Conservation (phyloP, 1,140 invertebrate species). For the Trypoxylus dichotomus region DNA sequence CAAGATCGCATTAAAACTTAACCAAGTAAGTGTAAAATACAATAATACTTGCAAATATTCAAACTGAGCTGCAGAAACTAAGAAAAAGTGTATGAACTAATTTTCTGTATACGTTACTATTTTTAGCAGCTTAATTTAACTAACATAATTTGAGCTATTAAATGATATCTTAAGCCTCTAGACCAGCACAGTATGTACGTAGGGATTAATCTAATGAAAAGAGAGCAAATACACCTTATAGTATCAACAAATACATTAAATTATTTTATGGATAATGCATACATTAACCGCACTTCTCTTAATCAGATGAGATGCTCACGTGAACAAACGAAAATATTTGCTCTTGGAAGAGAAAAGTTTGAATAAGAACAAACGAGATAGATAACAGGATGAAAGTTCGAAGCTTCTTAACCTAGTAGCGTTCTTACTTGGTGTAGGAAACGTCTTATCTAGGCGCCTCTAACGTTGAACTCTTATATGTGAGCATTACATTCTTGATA, state of each 20-base stretch:
- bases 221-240: background rate
- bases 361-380: background rate
- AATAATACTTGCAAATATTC: no score
- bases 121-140: no score
- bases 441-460: background rate
- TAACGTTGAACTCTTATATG: background rate
- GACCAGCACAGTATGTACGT: background rate
- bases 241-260: background rate
- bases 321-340: background rate
- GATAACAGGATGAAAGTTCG: conserved; percentile 1
- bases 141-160: background rate
- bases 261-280: background rate
- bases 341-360: background rate
- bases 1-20: no score
- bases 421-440: background rate
- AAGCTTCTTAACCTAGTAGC: background rate
- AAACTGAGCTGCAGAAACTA: no score
- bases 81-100: no score
- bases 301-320: background rate
- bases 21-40: no score
- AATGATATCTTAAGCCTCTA: background rate
- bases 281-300: background rate
- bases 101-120: no score
- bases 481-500: background rate
- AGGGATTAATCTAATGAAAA: background rate